Evolutionary conservation across 2,113 vertebrate species (phyloP), one percentile per base, ranked within the genome.

Genomic region (Theristicus caerulescens): DNA sequence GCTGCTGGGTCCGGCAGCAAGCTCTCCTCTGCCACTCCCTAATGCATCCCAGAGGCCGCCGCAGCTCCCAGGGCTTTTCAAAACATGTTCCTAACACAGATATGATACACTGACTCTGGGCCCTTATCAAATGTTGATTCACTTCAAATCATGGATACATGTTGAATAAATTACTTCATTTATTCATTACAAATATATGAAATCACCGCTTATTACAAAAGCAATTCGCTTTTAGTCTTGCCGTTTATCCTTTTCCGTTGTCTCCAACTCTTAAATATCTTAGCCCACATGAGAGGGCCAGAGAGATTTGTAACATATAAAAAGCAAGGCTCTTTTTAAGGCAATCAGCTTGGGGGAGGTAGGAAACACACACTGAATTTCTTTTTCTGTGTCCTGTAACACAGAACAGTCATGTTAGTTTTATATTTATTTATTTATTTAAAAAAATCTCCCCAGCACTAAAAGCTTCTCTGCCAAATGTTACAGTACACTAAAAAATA

Each of bases 1-100:
- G 95, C 92, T 96, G 96, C 86, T 34, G 76, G 5, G 82, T 17
- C 65, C 42, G 26, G 90, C 4, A 2, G 78, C 11, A 2, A 70
- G 85, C 62, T 31, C 87, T 70, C 72, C 76, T 83, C 59, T 74
- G 72, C 83, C 95, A 61, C 96, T 97, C 95, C 96, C 96, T 91
- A 71, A n/a, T 16, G 72, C 82, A 93, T 76, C 96, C 90, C 84
- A 62, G 87, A 36, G 73, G 88, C 84, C 1, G 6, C 47, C 2
- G 5, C 32, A 14, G 66, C 82, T 93, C 85, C 79, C 2, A 2
- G 13, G 46, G 46, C 62, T 62, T 40, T 76, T 62, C 38, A 91
- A 97, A 96, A 96, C 78, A 79, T 46, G 62, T 49, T 72, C 70
- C 71, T 42, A 80, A 67, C 36, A 49, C 49, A 86, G 78, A 90